phyloP scores from a whole-genome alignment of 1,140 invertebrate genomes.

The Atta cephalotes region DNA sequence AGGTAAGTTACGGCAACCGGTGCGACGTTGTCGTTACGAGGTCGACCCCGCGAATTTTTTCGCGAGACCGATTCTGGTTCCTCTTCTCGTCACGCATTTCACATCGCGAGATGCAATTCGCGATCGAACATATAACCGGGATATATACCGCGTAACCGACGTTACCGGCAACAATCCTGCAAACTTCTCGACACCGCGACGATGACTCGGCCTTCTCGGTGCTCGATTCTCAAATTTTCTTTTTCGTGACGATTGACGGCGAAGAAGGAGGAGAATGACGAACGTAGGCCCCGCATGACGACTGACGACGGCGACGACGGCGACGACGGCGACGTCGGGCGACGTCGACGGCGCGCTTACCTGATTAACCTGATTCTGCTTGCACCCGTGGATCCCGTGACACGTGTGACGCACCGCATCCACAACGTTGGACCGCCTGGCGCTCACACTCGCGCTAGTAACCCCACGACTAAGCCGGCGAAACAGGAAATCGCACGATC shows the following conservation, averaged over 20 bases:
- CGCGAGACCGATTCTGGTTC: constrained; percentile 3
- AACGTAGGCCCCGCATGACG: too few species aligned
- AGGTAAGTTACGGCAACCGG: not conserved
- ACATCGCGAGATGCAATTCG: not conserved
- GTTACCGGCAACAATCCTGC: constrained; percentile 10
- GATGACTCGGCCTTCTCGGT: too few species aligned
- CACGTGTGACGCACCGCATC: constrained; percentile 79
- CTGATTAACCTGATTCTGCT: constrained; percentile 70
- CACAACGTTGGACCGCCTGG: constrained; percentile 77
- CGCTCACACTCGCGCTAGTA: constrained; percentile 79
- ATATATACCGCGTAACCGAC: not conserved
- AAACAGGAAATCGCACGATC: constrained; percentile 80
- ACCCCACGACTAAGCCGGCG: constrained; percentile 68
- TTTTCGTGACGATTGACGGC: too few species aligned
- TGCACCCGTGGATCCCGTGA: constrained; percentile 66
- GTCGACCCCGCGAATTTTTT: not conserved
- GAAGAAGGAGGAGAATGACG: too few species aligned
- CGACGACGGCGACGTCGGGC: not conserved
- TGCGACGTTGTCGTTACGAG: constrained; percentile 1
- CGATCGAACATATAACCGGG: not conserved
- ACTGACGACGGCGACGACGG: too few species aligned
- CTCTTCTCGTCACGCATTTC: constrained; percentile 8
- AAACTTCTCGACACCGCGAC: too few species aligned
- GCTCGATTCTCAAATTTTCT: too few species aligned
- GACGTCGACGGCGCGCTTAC: constrained; percentile 52